phyloP scores from a whole-genome alignment of 2,797 vertebrate genomes.

The Myotis planiceps region DNA sequence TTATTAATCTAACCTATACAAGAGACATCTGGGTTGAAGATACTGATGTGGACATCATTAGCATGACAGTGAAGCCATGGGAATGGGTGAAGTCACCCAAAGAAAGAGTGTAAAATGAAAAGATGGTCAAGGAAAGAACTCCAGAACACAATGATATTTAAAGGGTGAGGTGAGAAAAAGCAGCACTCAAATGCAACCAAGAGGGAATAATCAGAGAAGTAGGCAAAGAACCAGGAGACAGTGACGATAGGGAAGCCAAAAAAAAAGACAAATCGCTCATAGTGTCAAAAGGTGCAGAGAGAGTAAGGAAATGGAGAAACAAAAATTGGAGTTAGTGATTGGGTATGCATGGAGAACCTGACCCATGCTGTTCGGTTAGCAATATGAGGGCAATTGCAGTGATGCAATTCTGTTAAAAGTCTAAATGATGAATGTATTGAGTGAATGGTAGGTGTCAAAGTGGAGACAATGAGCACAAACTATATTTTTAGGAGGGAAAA shows the following conservation, averaged over 20 bases:
- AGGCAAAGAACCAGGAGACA: background rate
- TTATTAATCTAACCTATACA: background rate
- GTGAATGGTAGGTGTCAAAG: background rate
- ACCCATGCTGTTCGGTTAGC: background rate
- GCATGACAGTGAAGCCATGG: background rate
- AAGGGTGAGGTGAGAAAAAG: background rate
- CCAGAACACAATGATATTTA: background rate
- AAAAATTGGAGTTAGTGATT: background rate
- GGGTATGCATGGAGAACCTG: background rate
- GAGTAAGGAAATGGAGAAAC: background rate
- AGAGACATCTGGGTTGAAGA: slow-evolving; percentile 3
- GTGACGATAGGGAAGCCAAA: background rate
- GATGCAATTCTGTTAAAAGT: background rate
- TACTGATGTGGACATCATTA: background rate
- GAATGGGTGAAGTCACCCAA: background rate
- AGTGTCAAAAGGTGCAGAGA: background rate
- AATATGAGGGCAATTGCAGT: background rate
- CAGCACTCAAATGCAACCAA: background rate
- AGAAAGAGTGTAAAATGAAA: background rate
- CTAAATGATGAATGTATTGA: background rate
- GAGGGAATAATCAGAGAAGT: background rate
- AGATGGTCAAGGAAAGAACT: background rate
- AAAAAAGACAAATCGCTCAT: background rate
- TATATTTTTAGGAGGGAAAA: background rate
- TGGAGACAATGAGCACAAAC: background rate